Evolutionary conservation across 2,797 vertebrate species (phyloP).

Genomic region (Coranthus polyacanthus): DNA sequence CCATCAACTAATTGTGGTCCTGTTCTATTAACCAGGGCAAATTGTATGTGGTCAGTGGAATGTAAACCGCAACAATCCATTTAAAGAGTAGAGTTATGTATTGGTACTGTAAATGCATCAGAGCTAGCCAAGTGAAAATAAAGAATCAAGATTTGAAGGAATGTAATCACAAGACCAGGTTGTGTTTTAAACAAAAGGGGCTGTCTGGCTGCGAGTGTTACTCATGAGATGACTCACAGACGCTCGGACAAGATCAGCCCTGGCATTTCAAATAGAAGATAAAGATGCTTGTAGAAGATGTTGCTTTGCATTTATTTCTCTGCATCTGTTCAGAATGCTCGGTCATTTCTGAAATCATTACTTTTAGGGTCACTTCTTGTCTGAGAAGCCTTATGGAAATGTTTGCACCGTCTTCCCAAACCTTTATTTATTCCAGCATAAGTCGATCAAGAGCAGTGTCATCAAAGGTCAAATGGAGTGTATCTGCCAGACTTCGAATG

Average conservation of each 20-base stretch:
- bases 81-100: neutral
- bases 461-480: constrained; percentile 19
- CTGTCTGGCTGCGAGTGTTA: constrained; percentile 22
- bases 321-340: too few relatives aligned
- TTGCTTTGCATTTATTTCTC: neutral
- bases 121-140: neutral
- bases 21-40: neutral
- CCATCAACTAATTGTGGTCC: constrained; percentile 2
- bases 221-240: constrained; percentile 53
- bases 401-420: neutral
- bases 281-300: neutral
- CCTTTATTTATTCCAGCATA: neutral
- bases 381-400: neutral
- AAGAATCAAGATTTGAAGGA: neutral
- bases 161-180: neutral
- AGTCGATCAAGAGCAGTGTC: neutral
- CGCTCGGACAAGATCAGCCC: constrained; percentile 13
- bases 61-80: neutral
- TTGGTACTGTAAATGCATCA: neutral
- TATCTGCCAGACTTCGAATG: constrained; percentile 16
- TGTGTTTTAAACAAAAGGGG: neutral
- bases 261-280: constrained; percentile 29
- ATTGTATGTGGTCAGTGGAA: neutral
- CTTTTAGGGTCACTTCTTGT: neutral
- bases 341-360: too few relatives aligned